Base-by-base conservation (phyloP, 2,113 vertebrate species). In the Tiliqua scincoides region DNA sequence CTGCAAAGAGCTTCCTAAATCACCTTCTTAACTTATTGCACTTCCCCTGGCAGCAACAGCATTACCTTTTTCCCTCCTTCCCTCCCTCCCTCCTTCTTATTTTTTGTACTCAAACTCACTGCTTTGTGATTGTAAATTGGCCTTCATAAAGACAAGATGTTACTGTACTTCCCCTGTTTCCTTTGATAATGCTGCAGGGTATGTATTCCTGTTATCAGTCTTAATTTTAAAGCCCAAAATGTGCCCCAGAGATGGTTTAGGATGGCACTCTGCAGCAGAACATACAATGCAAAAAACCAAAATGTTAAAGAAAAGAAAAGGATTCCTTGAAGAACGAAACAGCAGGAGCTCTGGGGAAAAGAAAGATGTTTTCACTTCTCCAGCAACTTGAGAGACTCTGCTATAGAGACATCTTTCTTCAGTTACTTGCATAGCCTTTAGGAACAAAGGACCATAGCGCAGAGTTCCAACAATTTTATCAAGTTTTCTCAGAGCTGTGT, bases 1-100 rank as follows among this genome's bases (percentile, higher is more conserved):
- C 8, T 62, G 25, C 57, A 73, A 62, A 73, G 35, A 62, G 17
- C 35, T 61, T 62, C 25, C 52, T 40, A 83, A 73, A n/a, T 43
- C 35, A 32, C 35, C 32, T 40, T 30, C 80, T 71, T 82, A 43
- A 61, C n/a, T 35, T 37, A 32, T 23, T 52, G 37, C 30, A 70
- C 18, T 75, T 10, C 57, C 11, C 30, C 35, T 71, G 18, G 35
- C 27, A 74, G 18, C 71, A 84, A 59, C 52, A 71, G 7, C 37
- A 18, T 30, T 1, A 0, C 20, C 23, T 67, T 59, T 9, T 18
- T 12, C 0, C 21, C 0, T 27, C 2, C 18, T 5, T 15, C 35
- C 5, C 30, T 63, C 9, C 77, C 6, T 23, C 75, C 4, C 35
- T 25, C 12, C 57, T 15, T 11, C 35, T 11, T 73, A 18, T 82